Conservation (phyloP, 2,113 vertebrate genomes). For the Ovibos moschatus region DNA sequence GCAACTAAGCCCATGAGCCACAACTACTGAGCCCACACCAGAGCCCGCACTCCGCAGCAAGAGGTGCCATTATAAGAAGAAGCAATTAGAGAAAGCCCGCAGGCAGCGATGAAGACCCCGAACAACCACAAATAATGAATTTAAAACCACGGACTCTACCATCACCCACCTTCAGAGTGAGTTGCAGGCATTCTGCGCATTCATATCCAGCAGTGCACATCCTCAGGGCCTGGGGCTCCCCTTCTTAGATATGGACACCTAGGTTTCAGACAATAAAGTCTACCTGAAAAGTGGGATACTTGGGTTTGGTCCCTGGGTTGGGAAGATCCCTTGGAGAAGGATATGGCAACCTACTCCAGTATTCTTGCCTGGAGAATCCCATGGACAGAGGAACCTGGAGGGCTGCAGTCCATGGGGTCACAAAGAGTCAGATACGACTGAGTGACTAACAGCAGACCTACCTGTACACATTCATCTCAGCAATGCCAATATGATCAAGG, state of each 20-base stretch:
- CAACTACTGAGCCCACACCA: neutral
- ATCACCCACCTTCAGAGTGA: neutral
- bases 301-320: neutral
- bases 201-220: neutral
- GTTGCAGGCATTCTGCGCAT: neutral
- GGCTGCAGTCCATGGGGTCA: neutral
- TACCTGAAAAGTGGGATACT: neutral
- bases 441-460: neutral
- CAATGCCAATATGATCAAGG: neutral
- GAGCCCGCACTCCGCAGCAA: accelerated
- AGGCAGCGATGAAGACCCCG: accelerated
- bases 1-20: neutral
- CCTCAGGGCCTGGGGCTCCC: neutral
- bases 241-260: neutral
- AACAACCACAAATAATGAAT: neutral
- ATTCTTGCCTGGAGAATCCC: neutral
- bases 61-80: neutral
- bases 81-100: neutral
- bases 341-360: neutral
- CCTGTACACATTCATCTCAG: neutral
- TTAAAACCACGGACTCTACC: neutral
- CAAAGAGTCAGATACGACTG: neutral
- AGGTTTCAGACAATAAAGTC: neutral
- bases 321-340: neutral
- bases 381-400: neutral